Base-by-base conservation (phyloP, 2,797 vertebrate genomes). In the Pelochelys cantorii region DNA sequence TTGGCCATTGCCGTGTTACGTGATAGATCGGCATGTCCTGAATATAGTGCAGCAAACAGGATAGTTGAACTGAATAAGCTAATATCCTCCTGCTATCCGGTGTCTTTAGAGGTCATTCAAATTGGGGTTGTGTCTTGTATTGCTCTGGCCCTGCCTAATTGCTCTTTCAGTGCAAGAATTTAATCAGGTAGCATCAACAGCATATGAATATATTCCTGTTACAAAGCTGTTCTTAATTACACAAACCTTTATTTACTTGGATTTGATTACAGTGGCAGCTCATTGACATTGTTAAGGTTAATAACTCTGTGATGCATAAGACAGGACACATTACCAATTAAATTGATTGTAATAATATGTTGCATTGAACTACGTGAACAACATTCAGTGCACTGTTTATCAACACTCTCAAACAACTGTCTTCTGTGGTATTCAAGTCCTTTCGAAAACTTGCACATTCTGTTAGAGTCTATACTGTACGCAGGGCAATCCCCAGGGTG, bases 231-330 rank as follows among this genome's bases (percentile, higher is more conserved):
- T 83, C 93, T 71, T 90, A 91, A 90, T 96, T 89, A 97, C 22
- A 79, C 90, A 92, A 54, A 68, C 93, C 83, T 93, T 96, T 93
- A 95, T 97, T 97, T 94, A 91, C 79, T 81, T 92, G 57, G 78
- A 12, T 85, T 96, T 86, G 81, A 92, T 96, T 95, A 93, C 57
- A 25, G 79, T 87, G 82, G 92, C 87, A 88, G 88, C 86, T 96
- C 93, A 12, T 90, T 95, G 96, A 96, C 95, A 91, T 89, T 92
- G 95, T 91, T 96, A 53, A 96, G 95, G 93, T 96, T 97, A 96
- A 96, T 96, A 92, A 94, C 78, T 74, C 7, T 0, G 62, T 65
- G 86, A 90, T 96, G 89, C 91, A 10, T 89, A 11, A 95, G 93
- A 94, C 91, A 86, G 89, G 89, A 37, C 82, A 75, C 34, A 1